Percentiles rank a stretch among this genome's conserved stretches.
These are phyloP conservation scores for Propithecus perrieri DNA, from an alignment of 2,797 vertebrate genomes.

Conservation along the genomic window DNA sequence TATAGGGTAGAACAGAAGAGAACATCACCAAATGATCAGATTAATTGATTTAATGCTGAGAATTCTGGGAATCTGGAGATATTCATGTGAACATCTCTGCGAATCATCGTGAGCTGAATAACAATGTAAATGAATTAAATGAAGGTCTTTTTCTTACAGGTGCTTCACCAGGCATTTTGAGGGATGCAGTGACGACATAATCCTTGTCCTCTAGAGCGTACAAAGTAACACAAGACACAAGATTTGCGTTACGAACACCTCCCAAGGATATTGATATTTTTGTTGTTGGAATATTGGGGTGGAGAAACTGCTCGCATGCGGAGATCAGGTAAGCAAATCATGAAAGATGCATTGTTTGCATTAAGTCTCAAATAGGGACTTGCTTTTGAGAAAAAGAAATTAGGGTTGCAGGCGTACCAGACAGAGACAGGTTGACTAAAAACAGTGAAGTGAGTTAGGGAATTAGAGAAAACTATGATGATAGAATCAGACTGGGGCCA, in stretches of 20 bases:
- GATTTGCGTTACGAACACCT: background rate
- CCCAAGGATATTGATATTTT: background rate
- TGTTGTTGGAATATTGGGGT: background rate
- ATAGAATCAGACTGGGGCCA: background rate
- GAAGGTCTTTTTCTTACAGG: background rate
- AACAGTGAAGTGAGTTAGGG: background rate
- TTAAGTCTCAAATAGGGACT: background rate
- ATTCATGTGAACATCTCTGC: background rate
- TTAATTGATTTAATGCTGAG: constrained; percentile 58
- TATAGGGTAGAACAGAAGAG: background rate
- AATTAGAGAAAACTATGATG: background rate
- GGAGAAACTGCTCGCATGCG: background rate
- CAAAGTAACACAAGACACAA: background rate
- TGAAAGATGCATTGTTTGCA: background rate
- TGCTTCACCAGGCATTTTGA: background rate
- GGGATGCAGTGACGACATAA: background rate
- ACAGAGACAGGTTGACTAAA: background rate
- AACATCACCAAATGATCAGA: background rate
- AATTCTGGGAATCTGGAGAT: background rate
- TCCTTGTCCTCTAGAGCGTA: background rate
- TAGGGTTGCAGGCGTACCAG: background rate
- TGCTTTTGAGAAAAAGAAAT: background rate
- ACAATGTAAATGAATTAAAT: constrained; percentile 20
- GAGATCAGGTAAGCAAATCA: background rate
- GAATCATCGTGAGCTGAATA: background rate